Percentiles rank a stretch among this genome's conserved stretches.
Evolutionary conservation across 2,797 vertebrate genomes (phyloP).

Genomic region (Orientallactaga sibirica): DNA sequence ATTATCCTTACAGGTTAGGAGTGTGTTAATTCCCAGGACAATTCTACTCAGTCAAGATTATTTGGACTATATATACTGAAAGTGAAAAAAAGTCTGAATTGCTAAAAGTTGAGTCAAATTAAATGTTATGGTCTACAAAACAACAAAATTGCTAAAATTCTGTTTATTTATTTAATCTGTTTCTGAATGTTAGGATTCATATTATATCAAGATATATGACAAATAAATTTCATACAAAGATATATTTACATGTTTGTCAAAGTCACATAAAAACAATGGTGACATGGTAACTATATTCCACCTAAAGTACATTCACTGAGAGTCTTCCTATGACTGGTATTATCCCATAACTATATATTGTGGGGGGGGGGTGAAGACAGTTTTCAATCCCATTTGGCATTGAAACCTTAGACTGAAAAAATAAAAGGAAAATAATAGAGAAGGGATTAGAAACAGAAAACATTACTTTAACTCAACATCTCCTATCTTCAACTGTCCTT

Average conservation of each 20-base stretch:
- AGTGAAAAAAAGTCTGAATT: neutral
- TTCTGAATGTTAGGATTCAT: constrained; percentile 29
- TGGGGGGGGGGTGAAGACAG: neutral
- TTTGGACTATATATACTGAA: neutral
- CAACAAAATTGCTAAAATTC: neutral
- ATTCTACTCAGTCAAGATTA: neutral
- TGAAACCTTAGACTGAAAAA: neutral
- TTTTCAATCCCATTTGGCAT: neutral
- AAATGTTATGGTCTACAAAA: neutral
- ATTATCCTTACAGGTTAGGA: neutral
- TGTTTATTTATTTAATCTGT: neutral
- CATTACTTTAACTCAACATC: constrained; percentile 26
- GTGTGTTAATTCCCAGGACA: constrained; percentile 6
- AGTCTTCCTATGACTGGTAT: neutral
- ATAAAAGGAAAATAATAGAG: constrained; percentile 18
- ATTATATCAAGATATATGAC: constrained; percentile 28
- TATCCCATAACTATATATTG: neutral
- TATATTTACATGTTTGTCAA: constrained; percentile 1
- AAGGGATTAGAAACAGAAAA: neutral
- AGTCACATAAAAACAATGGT: neutral
- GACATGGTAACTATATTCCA: neutral
- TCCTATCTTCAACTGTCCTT: constrained; percentile 4
- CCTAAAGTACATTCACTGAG: neutral
- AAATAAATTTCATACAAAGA: neutral
- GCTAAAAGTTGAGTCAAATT: neutral